Evolutionary conservation across 2,797 vertebrate species (phyloP).

Genomic region (Acestrorhynchus altus): DNA sequence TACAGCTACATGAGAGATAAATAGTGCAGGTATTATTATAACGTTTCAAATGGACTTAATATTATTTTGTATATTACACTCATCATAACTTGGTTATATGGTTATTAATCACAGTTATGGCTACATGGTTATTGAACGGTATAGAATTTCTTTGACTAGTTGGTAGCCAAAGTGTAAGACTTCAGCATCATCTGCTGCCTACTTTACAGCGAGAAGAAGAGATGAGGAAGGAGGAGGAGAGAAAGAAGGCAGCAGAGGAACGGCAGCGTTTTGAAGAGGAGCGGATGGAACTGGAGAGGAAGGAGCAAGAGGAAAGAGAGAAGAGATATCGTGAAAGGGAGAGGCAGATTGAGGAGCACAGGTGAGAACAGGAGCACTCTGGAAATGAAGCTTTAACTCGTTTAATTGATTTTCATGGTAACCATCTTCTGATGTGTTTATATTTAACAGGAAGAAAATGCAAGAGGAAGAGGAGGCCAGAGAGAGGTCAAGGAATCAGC

Average conservation of each 20-base stretch:
- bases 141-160: neutral
- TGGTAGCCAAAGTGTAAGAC: neutral
- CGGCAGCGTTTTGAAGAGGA: constrained; percentile 92
- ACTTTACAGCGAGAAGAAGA: constrained; percentile 90
- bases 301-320: constrained; percentile 89
- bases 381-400: neutral
- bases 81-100: too few species aligned
- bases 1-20: neutral
- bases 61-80: too few species aligned
- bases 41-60: too few species aligned
- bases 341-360: constrained; percentile 91
- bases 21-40: neutral
- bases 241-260: constrained; percentile 86
- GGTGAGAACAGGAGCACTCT: constrained; percentile 69
- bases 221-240: constrained; percentile 92
- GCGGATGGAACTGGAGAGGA: constrained; percentile 92
- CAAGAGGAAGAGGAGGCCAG: constrained; percentile 91
- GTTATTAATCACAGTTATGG: too few species aligned
- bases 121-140: neutral
- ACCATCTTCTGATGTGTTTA: constrained; percentile 47
- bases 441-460: constrained; percentile 87
- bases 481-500: constrained; percentile 83
- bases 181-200: neutral
- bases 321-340: constrained; percentile 85
- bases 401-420: neutral